Evolutionary conservation across 2,797 vertebrate genomes (phyloP).

Genomic region (Pipistrellus kuhlii): DNA sequence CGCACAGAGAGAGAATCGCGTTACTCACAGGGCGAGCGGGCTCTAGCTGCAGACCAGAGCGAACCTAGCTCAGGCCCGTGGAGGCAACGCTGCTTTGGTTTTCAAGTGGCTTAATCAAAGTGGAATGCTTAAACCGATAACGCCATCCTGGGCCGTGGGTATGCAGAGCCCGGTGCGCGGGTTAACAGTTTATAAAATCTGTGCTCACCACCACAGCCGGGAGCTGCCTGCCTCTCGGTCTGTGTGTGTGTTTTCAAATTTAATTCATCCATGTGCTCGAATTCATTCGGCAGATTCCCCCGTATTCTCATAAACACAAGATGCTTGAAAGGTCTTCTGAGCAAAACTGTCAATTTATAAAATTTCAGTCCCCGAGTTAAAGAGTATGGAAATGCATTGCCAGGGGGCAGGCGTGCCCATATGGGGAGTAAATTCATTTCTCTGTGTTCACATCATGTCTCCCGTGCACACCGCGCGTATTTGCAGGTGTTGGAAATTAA

Average conservation of each 20-base stretch:
- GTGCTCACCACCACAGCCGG: conserved; percentile 32
- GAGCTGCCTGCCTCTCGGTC: conserved; percentile 57
- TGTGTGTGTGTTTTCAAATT: conserved; percentile 76
- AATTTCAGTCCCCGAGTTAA: conserved; percentile 83
- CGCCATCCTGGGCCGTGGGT: conserved; percentile 23
- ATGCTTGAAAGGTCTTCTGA: conserved; percentile 80
- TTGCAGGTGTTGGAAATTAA: conserved; percentile 86
- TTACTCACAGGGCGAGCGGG: conserved; percentile 68
- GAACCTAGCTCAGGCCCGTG: conserved; percentile 75
- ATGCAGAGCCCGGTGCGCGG: conserved; percentile 58
- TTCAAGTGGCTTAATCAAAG: conserved; percentile 73
- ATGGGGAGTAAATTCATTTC: conserved; percentile 77
- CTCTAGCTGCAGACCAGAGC: conserved; percentile 55
- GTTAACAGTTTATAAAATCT: conserved; percentile 73
- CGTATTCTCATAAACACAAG: conserved; percentile 82
- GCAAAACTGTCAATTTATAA: conserved; percentile 82
- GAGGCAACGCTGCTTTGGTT: conserved; percentile 39
- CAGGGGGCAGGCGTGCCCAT: conserved; percentile 70
- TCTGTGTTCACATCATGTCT: conserved; percentile 76
- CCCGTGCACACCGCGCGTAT: conserved; percentile 78
- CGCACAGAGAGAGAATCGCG: conserved; percentile 67
- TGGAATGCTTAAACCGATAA: conserved; percentile 64
- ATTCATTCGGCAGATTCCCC: conserved; percentile 75
- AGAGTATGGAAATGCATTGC: conserved; percentile 78
- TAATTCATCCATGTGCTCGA: conserved; percentile 81